Evolutionary conservation across 2,113 vertebrate species (phyloP).

Genomic region (Indicator maculatus): DNA sequence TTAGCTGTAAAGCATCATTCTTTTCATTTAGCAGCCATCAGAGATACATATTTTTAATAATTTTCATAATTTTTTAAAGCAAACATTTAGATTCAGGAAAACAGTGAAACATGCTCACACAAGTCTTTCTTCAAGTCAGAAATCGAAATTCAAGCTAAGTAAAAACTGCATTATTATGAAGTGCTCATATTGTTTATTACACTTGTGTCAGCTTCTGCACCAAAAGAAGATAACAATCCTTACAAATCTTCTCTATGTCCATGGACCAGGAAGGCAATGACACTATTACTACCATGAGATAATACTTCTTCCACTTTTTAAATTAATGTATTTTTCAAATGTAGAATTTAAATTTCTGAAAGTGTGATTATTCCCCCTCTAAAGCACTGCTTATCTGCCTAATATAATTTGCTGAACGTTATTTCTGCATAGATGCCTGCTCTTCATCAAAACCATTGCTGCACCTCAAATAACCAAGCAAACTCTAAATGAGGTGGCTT

Average conservation of each 20-base stretch:
- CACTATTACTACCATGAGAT: background rate
- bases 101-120: background rate
- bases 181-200: background rate
- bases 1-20: background rate
- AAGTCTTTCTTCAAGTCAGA: background rate
- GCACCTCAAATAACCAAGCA: background rate
- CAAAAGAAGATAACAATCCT: background rate
- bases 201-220: background rate
- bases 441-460: background rate
- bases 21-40: constrained; percentile 21
- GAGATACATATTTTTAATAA: background rate
- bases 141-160: background rate
- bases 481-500: background rate
- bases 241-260: background rate
- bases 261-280: background rate
- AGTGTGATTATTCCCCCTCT: background rate
- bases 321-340: background rate
- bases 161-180: background rate
- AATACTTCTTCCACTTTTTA: background rate
- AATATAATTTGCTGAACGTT: background rate
- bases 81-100: background rate
- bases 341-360: background rate
- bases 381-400: background rate
- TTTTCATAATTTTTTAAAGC: constrained; percentile 22
- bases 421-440: background rate